Evolutionary conservation across 2,888 invertebrate species (phyloP).

Genomic region (Agriopis marginaria): DNA sequence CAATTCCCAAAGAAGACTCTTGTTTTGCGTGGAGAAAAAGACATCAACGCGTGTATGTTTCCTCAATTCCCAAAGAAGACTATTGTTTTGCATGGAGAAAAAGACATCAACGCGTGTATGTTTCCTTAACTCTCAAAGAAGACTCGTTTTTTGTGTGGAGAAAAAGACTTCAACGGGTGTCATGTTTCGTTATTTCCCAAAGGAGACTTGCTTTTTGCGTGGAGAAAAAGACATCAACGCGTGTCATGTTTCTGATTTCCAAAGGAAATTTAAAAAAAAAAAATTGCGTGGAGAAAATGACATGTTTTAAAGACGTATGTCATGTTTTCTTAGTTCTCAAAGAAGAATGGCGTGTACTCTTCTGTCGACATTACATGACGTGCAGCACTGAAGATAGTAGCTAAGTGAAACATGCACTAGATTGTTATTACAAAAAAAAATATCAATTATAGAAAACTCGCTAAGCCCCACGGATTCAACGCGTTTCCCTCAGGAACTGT

Average conservation of each 20-base stretch:
- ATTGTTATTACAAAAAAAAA: no score
- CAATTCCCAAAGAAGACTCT: not conserved
- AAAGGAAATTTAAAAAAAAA: no score
- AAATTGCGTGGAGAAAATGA: slow-evolving; percentile 60
- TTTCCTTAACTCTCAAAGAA: not conserved
- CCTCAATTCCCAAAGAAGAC: no score
- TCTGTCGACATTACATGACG: not conserved
- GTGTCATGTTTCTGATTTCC: slow-evolving; percentile 14
- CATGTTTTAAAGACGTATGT: slow-evolving; percentile 62
- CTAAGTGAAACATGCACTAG: no score
- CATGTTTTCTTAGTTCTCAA: slow-evolving; percentile 1
- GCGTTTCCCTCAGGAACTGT: no score
- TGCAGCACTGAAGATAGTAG: not conserved
- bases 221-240: slow-evolving; percentile 70
- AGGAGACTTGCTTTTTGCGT: not conserved
- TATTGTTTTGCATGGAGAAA: slow-evolving; percentile 46
- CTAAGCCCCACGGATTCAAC: no score
- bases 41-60: slow-evolving; percentile 59
- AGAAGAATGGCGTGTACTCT: slow-evolving; percentile 12
- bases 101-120: slow-evolving; percentile 65
- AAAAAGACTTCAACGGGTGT: slow-evolving; percentile 68
- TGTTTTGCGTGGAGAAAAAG: slow-evolving; percentile 55
- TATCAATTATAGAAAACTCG: no score
- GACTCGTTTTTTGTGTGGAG: slow-evolving; percentile 33
- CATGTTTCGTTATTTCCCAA: slow-evolving; percentile 7